Base-by-base conservation (phyloP, 2,888 invertebrate genomes). In the Artemia sinica region DNA sequence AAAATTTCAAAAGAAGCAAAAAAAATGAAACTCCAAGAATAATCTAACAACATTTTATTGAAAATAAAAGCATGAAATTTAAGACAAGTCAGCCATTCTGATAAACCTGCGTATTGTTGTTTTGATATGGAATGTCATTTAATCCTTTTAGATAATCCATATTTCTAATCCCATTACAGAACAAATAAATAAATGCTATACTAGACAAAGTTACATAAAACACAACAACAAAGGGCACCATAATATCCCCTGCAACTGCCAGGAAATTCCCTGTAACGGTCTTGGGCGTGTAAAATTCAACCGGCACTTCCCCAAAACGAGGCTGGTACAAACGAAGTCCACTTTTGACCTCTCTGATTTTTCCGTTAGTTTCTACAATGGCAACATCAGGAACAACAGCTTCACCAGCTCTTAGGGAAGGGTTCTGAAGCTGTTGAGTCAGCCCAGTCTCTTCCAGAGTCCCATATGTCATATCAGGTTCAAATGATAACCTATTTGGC, bases 191-290 rank as follows among this genome's bases (percentile, higher is more conserved):
- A 28, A 28, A 28, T 28, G 28, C 28, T 28, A 28, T 28, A 28
- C 28, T 58, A 58, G 58, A n/a, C n/a, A 58, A 8, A n/a, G 58
- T 18, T 18, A 58, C 58, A 18, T 58, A 58, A 18, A 58, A 58
- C n/a, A 58, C 58, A 14, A 58, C 58, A 58, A 58, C 58, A 18
- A 58, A 58, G 14, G 58, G 58, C 58, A 58, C 58, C 58, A 58
- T 58, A 8, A 18, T 58, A 18, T 58, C 58, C n/a, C 14, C 58
- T 1, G 18, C 14, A 58, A 58, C 58, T 58, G 58, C 58, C 58
- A 58, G n/a, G 58, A 58, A 58, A 58, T 58, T 58, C 18, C 58
- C 58, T 10, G 58, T 58, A n/a, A 58, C 14, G n/a, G 58, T 58
- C 58, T 10, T 58, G 8, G 58, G 58, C 14, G 10, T 58, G 58